Evolutionary conservation across 2,113 vertebrate genomes (phyloP).

Genomic region (human (Homo sapiens)): GRCh38 chr14:35340001-35340500

Average conservation of each 20-base stretch:
- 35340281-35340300: neutral
- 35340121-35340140: neutral
- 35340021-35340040: neutral
- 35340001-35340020: neutral
- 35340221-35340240: neutral
- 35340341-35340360: neutral
- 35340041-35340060: neutral
- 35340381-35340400: neutral
- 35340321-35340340: neutral
- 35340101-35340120: neutral
- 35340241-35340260: neutral
- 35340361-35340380: neutral
- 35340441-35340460: neutral
- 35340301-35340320: neutral
- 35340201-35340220: conserved; percentile 11
- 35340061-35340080: neutral
- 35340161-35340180: neutral
- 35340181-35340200: neutral
- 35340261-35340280: neutral
- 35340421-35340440: neutral
- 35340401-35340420: neutral
- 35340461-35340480: neutral
- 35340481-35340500: neutral
- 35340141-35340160: no score
- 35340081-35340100: neutral